phyloP scores from a whole-genome alignment of 1,140 invertebrate genomes.

The Teleogryllus occipitalis region DNA sequence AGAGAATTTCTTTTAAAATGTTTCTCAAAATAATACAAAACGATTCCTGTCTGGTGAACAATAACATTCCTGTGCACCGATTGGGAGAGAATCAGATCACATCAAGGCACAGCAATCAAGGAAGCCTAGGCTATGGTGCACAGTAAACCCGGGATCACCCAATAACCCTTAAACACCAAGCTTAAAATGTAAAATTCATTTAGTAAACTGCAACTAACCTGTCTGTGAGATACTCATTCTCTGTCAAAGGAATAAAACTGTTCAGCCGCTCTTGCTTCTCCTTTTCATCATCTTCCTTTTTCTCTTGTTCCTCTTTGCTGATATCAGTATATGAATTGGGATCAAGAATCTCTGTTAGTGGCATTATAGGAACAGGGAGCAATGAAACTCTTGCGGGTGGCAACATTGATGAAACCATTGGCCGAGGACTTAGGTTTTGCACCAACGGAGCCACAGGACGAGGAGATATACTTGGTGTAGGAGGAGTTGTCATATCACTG shows the following conservation, averaged over 20 bases:
- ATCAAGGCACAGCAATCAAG: too few relatives aligned
- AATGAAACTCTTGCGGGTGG: conserved; percentile 8
- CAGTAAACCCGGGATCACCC: too few relatives aligned
- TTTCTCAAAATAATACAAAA: too few relatives aligned
- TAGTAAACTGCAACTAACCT: conserved; percentile 26
- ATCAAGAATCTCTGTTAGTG: not conserved
- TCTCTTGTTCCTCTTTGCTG: conserved; percentile 16
- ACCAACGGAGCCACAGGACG: conserved; percentile 23
- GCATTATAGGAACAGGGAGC: not conserved
- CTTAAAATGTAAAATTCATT: not conserved
- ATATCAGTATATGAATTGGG: not conserved
- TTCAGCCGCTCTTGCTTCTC: conserved; percentile 36
- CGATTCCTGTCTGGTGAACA: too few relatives aligned
- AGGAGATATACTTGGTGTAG: conserved; percentile 21
- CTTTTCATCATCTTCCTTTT: conserved; percentile 17
- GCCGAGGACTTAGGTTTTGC: conserved; percentile 33
- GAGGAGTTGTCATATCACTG: conserved; percentile 20
- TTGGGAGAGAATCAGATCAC: too few relatives aligned
- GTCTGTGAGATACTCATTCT: conserved; percentile 45
- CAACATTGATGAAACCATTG: conserved; percentile 36
- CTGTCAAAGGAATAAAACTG: conserved; percentile 40
- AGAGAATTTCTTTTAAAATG: too few relatives aligned
- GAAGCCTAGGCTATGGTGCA: too few relatives aligned
- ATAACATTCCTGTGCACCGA: too few relatives aligned
- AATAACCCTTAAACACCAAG: not conserved